A percentile compares a stretch with the other conserved stretches of the same genome.
These are phyloP conservation scores for Microctonus aethiopoides DNA, from an alignment of 2,888 invertebrate species.

Conservation along the genomic window DNA sequence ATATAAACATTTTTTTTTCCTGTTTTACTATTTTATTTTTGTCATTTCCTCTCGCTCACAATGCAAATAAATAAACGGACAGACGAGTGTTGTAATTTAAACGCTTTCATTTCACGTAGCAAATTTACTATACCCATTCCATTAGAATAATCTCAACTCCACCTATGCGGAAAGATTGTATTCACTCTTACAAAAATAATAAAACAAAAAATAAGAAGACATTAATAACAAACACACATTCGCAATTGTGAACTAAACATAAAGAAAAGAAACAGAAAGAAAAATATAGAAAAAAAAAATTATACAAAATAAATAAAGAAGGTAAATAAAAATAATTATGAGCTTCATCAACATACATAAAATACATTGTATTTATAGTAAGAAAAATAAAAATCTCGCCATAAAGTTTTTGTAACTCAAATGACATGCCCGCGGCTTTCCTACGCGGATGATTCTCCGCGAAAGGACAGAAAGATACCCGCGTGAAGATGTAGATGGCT, in stretches of 20 bases:
- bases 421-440: too few relatives aligned
- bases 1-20: conserved; percentile 12
- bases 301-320: too few relatives aligned
- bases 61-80: conserved; percentile 20
- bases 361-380: too few relatives aligned
- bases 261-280: too few relatives aligned
- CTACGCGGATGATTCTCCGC: not conserved
- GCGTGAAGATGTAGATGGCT: conserved; percentile 45
- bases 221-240: not conserved
- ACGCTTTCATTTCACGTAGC: conserved; percentile 25
- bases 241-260: too few relatives aligned
- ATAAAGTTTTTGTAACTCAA: too few relatives aligned
- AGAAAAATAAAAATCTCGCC: too few relatives aligned
- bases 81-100: conserved; percentile 31
- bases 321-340: too few relatives aligned
- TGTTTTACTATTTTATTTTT: not conserved
- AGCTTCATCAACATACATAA: too few relatives aligned
- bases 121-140: conserved; percentile 28
- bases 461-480: not conserved
- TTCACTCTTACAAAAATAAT: not conserved
- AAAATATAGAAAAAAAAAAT: too few relatives aligned
- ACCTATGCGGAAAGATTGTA: conserved; percentile 33
- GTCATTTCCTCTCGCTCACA: not conserved
- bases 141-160: conserved; percentile 37
- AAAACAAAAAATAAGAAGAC: not conserved